Evolutionary conservation across 1,140 invertebrate species (phyloP), one percentile per base, ranked within the genome.

Genomic region (Lasioglossum albipes): DNA sequence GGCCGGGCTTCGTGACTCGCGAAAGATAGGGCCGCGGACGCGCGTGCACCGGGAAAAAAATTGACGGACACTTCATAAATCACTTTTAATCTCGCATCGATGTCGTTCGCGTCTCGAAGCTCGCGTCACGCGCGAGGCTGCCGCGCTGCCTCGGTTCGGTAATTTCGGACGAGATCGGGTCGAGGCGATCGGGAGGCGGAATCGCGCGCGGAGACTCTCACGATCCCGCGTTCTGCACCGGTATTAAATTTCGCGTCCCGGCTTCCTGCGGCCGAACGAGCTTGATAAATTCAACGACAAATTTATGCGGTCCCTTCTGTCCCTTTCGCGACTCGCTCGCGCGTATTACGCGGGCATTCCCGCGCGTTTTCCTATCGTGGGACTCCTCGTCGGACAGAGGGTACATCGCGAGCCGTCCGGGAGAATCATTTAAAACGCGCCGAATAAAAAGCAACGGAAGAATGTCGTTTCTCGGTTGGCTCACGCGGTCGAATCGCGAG

Each of bases 231-330:
- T 0, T 12, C 0, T 12, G 12, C 10, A 12, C 45, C 65, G 41
- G 69, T 79, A 77, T 86, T 83, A 77, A 71, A 52, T 86, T 86
- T 85, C 83, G 62, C 57, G 45, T 13, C 54, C 61, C 62, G 72
- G 66, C 54, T 82, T 20, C 6, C 22, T 6, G 42, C 22, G 31
- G 9, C 66, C 16, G 42, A 31, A 52, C 22, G 79, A 65, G 72
- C 45, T 75, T 80, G 84, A 85, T 85, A 70, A 81, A 85, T 86
- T 75, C 67, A 86, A 71, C 49, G 75, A 82, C 76, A 84, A 27
- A 84, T 36, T 82, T 84, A 73, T 70, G 75, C 7, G 20, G n/a
- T 12, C n/a, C 16, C 2, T 6, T 3, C 52, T 13, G 0, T 12
- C 10, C 9, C 45, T 49, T 1, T 12, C 2, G 45, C 45, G 9